A percentile compares a stretch with the other conserved stretches of the same genome.
Conservation (phyloP, 2,888 invertebrate species). For the Caenorhabditis sinica region DNA sequence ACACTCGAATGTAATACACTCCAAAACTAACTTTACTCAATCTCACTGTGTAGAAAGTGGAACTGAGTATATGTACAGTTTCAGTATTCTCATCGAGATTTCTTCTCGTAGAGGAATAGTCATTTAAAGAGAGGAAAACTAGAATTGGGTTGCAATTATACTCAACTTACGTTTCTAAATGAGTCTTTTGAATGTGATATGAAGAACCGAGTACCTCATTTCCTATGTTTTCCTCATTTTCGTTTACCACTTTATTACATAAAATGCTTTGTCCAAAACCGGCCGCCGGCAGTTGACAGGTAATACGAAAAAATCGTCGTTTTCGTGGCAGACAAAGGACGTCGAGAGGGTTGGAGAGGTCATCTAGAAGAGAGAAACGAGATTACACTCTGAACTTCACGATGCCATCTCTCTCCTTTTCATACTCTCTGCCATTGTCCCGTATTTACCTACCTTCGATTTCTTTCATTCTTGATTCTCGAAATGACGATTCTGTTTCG, state of each 20-base stretch:
- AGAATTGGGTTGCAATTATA: background rate
- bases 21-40: background rate
- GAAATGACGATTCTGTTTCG: slow-evolving; percentile 61
- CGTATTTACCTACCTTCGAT: slow-evolving; percentile 31
- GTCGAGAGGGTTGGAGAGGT: slow-evolving; percentile 49
- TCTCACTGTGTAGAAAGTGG: background rate
- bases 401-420: slow-evolving; percentile 39
- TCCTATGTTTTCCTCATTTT: too few species aligned
- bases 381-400: slow-evolving; percentile 52
- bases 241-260: slow-evolving; percentile 32
- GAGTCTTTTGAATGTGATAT: slow-evolving; percentile 10
- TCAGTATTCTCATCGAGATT: background rate
- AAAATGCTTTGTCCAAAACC: slow-evolving; percentile 47
- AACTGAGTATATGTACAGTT: slow-evolving; percentile 16
- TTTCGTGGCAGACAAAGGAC: slow-evolving; percentile 50
- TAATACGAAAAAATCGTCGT: slow-evolving; percentile 37
- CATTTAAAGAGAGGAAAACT: background rate
- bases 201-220: slow-evolving; percentile 10
- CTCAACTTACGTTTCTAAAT: background rate
- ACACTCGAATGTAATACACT: background rate
- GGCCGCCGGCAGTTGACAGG: slow-evolving; percentile 28
- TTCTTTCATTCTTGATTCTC: background rate
- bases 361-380: slow-evolving; percentile 39
- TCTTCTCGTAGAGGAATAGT: background rate
- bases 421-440: slow-evolving; percentile 2